These are phyloP conservation scores for Phyllotreta striolata DNA, from an alignment of 2,888 invertebrate genomes.

Conservation along the genomic window DNA sequence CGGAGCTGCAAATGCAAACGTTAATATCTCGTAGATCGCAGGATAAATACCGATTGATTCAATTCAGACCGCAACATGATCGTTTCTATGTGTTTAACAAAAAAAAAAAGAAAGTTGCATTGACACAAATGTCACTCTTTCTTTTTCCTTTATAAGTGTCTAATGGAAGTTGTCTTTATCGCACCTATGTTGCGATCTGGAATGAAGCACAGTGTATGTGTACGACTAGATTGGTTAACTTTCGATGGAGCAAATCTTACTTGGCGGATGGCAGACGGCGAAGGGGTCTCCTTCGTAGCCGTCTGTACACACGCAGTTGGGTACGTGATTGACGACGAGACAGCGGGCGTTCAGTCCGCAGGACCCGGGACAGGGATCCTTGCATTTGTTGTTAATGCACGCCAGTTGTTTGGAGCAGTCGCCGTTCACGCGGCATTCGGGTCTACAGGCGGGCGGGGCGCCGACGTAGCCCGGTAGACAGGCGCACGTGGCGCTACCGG, in stretches of 20 bases:
- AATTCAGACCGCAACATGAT: no score
- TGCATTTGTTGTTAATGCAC: conserved; percentile 75
- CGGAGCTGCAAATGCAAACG: conserved; percentile 51
- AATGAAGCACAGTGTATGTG: no score
- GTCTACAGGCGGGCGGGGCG: conserved; percentile 73
- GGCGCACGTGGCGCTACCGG: conserved; percentile 65
- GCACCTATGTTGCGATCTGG: no score
- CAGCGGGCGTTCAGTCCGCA: conserved; percentile 77
- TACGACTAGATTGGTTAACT: not conserved
- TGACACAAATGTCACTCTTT: no score
- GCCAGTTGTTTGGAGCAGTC: conserved; percentile 75
- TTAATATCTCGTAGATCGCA: no score
- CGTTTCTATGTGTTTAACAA: no score
- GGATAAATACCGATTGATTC: no score
- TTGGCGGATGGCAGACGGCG: conserved; percentile 65
- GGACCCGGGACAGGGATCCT: conserved; percentile 78
- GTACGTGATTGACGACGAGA: conserved; percentile 77
- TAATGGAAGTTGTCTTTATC: no score
- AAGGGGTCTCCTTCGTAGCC: conserved; percentile 75
- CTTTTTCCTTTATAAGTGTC: no score
- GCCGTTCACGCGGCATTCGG: conserved; percentile 77
- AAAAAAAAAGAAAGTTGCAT: no score
- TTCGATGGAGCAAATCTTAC: conserved; percentile 59
- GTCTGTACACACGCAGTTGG: conserved; percentile 75
- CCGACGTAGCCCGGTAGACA: conserved; percentile 78